Evolutionary conservation across 2,797 vertebrate species (phyloP), one percentile per base, ranked within the genome.

Genomic region (Merluccius polli): DNA sequence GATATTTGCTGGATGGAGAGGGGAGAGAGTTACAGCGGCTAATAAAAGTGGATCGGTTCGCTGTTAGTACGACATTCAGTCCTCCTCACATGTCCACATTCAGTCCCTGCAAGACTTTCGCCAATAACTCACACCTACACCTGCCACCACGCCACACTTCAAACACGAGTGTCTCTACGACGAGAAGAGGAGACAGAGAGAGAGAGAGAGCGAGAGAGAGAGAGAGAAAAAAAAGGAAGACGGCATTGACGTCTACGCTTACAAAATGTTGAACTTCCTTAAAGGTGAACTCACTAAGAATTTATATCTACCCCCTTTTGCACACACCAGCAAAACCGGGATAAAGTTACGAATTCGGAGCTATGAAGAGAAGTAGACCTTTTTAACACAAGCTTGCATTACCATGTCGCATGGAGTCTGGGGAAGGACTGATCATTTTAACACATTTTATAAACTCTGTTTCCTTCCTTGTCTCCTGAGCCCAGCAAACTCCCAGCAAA

Each of bases 381-480:
- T 89, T 65, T 83, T 69, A 89, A 84, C 84, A 75, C 73, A 75
- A 72, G 75, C 72, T 81, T 84, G 36, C 83, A 89, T 88, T 90
- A 79, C 87, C 84, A 81, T 74, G 79, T 77, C 73, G 83, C 12
- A 74, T 86, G 73, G 82, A 82, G 83, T 81, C 89, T 90, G 89
- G 79, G 67, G 81, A 77, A 71, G 63, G 78, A 85, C 85, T 87
- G 89, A 89, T 88, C 88, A 89, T 78, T 90, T 81, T 59, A 48
- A 72, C n/a, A n/a, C n/a, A n/a, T n/a, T n/a, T n/a, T n/a, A n/a
- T n/a, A n/a, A n/a, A n/a, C 84, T 30, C 1, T 76, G 84, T 81
- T 77, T 8, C 15, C 13, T 31, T 72, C 52, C 32, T 24, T 52
- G 77, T 84, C 82, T 84, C 82, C 67, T 72, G 79, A 86, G 82